Base-by-base conservation (phyloP, 2,113 vertebrate genomes). In the Epinephelus fuscoguttatus region DNA sequence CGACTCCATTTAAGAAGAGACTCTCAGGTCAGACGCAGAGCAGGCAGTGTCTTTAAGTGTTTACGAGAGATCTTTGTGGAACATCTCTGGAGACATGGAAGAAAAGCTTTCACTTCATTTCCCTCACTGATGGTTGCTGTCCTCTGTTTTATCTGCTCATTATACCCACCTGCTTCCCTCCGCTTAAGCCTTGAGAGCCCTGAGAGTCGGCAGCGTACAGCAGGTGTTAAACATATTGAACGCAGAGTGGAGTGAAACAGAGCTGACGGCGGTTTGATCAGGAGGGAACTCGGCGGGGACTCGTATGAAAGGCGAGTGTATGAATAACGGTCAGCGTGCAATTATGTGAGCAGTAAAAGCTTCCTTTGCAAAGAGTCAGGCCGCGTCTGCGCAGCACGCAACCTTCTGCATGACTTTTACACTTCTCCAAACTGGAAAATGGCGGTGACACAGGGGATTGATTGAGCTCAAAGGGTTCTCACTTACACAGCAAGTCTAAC, bases 401-500 rank as follows among this genome's bases (percentile, higher is more conserved):
- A 4, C 33, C 56, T 18, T 18, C 13, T n/a, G 59, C 52, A 37
- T 62, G 18, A 8, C 63, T 56, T 55, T 10, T 6, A 25, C 56
- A 57, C 49, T 80, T 57, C 25, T 64, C 68, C 33, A 5, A 56
- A n/a, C 7, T 49, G 70, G 37, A n/a, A 84, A 84, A 64, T 23
- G 57, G 21, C 64, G 4, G n/a, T 50, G 40, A 47, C 57, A 13
- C 23, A 2, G 2, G 25, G n/a, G 21, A 30, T 11, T 78, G 45
- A 72, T 7, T 11, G 59, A 55, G 53, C 55, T 42, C 49, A 30
- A 40, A 69, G 25, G 15, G 56, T 14, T 52, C 55, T 67, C 18
- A 5, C 56, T 37, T 19, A 21, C 64, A 4, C 56, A 75, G 64
- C 69, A 47, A 69, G 69, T 4, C 0, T 0, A 42, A 30, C 25